Conservation (phyloP, 1,140 invertebrate genomes). For the Drosophila jambulina region DNA sequence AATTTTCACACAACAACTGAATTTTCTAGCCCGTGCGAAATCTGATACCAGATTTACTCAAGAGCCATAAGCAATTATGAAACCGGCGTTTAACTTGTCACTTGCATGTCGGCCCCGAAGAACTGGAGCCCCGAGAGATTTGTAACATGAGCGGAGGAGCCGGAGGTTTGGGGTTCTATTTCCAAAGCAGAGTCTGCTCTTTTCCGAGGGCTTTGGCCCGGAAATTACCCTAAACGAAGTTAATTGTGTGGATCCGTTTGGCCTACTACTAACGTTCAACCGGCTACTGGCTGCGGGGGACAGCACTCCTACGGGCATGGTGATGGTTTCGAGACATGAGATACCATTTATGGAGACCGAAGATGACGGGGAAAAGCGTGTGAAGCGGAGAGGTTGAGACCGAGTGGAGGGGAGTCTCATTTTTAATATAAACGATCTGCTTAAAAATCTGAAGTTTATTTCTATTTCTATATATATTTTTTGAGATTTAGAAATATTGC, state of each 20-base stretch:
- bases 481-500: not conserved
- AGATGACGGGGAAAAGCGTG: not conserved
- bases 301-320: constrained; percentile 26
- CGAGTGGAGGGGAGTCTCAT: not conserved
- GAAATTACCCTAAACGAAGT: constrained; percentile 49
- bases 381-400: not conserved
- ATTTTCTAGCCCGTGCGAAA: constrained; percentile 57
- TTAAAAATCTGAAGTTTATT: no score
- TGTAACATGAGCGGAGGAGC: constrained; percentile 15
- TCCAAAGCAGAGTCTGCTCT: not conserved
- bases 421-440: not conserved
- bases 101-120: constrained; percentile 37
- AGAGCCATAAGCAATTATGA: constrained; percentile 71
- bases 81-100: constrained; percentile 75
- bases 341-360: constrained; percentile 28
- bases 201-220: constrained; percentile 26
- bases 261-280: constrained; percentile 22
- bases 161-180: constrained; percentile 5
- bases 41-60: constrained; percentile 72
- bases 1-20: constrained; percentile 48
- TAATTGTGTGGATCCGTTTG: constrained; percentile 53
- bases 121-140: constrained; percentile 18
- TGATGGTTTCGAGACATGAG: constrained; percentile 30
- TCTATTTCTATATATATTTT: not conserved
- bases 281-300: constrained; percentile 11